These are phyloP conservation scores for Whitmania pigra DNA, from an alignment of 1,140 invertebrate genomes.

Conservation along the genomic window DNA sequence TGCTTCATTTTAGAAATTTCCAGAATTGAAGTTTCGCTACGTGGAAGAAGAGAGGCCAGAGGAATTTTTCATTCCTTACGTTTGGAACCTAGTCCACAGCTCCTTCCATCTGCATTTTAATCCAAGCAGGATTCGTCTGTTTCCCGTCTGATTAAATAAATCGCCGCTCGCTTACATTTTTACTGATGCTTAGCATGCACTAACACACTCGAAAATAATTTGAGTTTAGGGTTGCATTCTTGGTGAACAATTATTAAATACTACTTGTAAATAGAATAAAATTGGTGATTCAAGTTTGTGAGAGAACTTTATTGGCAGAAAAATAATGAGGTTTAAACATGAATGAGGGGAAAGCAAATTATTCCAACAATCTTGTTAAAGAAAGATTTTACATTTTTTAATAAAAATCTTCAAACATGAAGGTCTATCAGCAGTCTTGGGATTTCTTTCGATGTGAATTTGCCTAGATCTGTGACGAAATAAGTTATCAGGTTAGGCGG, in stretches of 20 bases:
- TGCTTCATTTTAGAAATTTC: constrained; percentile 66
- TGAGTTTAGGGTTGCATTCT: no score
- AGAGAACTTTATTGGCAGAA: no score
- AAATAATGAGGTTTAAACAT: no score
- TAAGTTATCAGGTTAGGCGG: constrained; percentile 81
- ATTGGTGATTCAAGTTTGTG: no score
- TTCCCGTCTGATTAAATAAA: constrained; percentile 24
- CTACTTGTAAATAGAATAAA: no score
- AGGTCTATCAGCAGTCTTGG: constrained; percentile 93
- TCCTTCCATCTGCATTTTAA: constrained; percentile 41
- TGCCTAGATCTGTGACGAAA: constrained; percentile 86
- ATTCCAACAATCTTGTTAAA: no score
- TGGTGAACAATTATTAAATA: no score
- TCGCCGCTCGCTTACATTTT: no score
- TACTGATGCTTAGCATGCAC: no score
- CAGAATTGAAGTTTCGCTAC: constrained; percentile 95
- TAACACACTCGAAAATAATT: no score
- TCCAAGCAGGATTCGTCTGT: constrained; percentile 36
- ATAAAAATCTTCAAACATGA: constrained; percentile 67
- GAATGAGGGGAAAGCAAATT: no score
- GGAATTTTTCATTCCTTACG: constrained; percentile 97
- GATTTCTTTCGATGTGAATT: constrained; percentile 84
- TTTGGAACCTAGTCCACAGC: constrained; percentile 71
- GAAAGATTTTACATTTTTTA: no score
- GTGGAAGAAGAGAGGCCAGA: constrained; percentile 96